Evolutionary conservation across 2,113 vertebrate genomes (phyloP).

Genomic region (Benthochromis sp.): DNA sequence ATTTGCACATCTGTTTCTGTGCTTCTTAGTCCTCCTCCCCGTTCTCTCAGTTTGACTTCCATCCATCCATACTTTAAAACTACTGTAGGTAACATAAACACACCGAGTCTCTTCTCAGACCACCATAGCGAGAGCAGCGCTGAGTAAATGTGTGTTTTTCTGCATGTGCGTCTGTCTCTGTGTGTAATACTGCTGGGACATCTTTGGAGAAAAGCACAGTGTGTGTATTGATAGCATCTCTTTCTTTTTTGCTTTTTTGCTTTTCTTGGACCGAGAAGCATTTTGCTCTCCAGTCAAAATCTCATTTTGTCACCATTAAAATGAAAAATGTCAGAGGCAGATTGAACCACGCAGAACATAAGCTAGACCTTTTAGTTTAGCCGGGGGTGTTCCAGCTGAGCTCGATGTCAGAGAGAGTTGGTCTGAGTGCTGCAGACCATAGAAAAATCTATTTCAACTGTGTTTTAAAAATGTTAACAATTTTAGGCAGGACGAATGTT

Average conservation of each 20-base stretch:
- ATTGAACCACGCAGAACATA: not conserved
- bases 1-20: conserved; percentile 12
- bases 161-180: not conserved
- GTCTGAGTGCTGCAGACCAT: not conserved
- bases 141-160: conserved; percentile 8
- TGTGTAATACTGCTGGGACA: conserved; percentile 9
- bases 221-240: conserved; percentile 19
- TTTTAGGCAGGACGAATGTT: not conserved
- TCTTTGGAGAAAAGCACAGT: conserved; percentile 10
- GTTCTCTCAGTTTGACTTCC: conserved; percentile 6
- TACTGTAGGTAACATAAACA: conserved; percentile 48
- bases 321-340: not conserved
- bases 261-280: not conserved
- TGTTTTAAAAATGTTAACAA: not conserved
- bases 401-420: not conserved
- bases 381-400: not conserved
- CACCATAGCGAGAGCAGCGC: not conserved
- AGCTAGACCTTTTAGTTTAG: not conserved
- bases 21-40: not conserved
- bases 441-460: not conserved
- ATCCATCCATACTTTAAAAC: conserved; percentile 10
- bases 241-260: not conserved
- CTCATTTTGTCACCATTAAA: conserved; percentile 4
- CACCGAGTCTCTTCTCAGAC: conserved; percentile 5
- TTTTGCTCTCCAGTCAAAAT: conserved; percentile 8